Conservation (phyloP, 2,113 vertebrate genomes). For the Rhagologus leucostigma region DNA sequence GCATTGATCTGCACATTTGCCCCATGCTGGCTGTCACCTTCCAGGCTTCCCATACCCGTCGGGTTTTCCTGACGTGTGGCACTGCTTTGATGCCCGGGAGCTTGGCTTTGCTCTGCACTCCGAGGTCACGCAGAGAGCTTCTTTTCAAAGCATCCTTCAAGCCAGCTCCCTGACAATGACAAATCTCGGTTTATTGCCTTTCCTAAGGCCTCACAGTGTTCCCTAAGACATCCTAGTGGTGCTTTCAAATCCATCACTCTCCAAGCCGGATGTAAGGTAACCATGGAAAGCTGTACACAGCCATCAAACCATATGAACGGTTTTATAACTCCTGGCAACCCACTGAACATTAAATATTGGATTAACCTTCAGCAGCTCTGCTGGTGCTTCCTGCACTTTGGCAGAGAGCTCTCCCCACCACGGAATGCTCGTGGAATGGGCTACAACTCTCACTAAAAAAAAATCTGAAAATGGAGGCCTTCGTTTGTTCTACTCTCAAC, state of each 20-base stretch:
- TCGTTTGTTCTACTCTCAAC: accelerated
- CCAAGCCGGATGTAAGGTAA: slow-evolving; percentile 19
- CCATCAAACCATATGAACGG: neutral
- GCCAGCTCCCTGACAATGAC: slow-evolving; percentile 23
- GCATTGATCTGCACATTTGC: neutral
- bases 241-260: neutral
- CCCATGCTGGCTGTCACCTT: neutral
- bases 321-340: slow-evolving; percentile 48
- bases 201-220: neutral
- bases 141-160: neutral
- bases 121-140: neutral
- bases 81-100: neutral
- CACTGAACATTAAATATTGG: slow-evolving; percentile 27
- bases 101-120: neutral
- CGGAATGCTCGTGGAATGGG: accelerated
- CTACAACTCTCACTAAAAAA: neutral
- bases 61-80: neutral
- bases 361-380: slow-evolving; percentile 51
- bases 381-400: slow-evolving; percentile 38
- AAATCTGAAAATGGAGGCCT: neutral
- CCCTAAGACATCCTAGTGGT: slow-evolving; percentile 3
- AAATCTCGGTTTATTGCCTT: neutral
- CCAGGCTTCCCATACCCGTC: neutral
- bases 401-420: neutral
- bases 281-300: neutral